Conservation (phyloP, 2,797 vertebrate genomes). For the Chiroxiphia lanceolata region DNA sequence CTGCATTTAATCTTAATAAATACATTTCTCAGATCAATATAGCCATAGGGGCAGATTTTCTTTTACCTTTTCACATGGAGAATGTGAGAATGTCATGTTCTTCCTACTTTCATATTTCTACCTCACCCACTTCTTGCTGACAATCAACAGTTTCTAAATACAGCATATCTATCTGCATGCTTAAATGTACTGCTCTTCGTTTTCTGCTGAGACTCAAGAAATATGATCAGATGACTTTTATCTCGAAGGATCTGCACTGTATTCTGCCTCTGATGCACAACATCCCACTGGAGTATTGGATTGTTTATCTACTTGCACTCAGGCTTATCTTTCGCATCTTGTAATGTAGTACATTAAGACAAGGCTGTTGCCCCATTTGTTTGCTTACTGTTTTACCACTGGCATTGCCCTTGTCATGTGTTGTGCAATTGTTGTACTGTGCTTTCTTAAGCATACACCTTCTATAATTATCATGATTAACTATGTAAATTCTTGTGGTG, state of each 20-base stretch:
- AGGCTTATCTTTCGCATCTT: conserved; percentile 68
- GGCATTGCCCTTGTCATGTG: neutral
- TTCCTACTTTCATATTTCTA: neutral
- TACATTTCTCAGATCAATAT: neutral
- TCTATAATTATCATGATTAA: neutral
- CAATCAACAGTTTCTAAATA: conserved; percentile 24
- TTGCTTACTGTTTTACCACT: conserved; percentile 41
- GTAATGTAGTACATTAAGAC: conserved; percentile 63
- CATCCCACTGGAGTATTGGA: conserved; percentile 66
- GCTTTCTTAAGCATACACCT: neutral
- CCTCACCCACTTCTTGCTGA: neutral
- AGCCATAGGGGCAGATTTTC: neutral
- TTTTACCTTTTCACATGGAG: neutral
- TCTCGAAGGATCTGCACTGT: conserved; percentile 54
- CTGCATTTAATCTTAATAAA: neutral
- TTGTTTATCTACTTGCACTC: conserved; percentile 69
- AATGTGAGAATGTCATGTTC: neutral
- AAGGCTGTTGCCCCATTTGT: conserved; percentile 52
- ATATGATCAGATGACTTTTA: conserved; percentile 56
- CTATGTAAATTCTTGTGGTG: neutral
- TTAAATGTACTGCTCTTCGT: conserved; percentile 27
- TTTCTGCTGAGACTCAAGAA: conserved; percentile 60
- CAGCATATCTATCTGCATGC: conserved; percentile 16
- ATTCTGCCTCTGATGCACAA: conserved; percentile 46
- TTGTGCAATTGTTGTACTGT: neutral